A percentile compares a stretch with the other conserved stretches of the same genome.
phyloP scores from a whole-genome alignment of 2,113 vertebrate species.

The Amia ocellicauda region DNA sequence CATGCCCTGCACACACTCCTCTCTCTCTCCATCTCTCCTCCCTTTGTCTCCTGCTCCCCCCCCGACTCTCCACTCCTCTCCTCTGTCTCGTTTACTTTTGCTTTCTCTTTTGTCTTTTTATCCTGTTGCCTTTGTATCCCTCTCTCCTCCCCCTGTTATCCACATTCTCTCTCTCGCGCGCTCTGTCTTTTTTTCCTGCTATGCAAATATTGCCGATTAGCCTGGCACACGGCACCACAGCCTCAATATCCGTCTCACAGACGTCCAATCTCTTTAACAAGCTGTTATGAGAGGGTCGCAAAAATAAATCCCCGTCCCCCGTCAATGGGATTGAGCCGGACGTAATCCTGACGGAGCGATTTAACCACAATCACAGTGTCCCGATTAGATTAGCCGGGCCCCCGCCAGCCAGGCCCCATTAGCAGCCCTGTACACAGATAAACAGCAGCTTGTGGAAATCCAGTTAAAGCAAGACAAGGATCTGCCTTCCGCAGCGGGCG shows the following conservation, averaged over 20 bases:
- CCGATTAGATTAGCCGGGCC: slow-evolving; percentile 46
- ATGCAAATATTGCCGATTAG: slow-evolving; percentile 51
- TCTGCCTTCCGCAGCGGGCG: neutral
- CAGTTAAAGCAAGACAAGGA: slow-evolving; percentile 39
- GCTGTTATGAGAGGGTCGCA: no score
- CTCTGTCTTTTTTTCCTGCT: slow-evolving; percentile 29
- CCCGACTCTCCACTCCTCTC: neutral
- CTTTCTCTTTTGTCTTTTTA: slow-evolving; percentile 33
- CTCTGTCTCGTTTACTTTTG: slow-evolving; percentile 18
- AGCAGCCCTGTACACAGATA: slow-evolving; percentile 39
- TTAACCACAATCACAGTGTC: slow-evolving; percentile 50
- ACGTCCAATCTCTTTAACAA: slow-evolving; percentile 42
- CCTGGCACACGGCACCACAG: slow-evolving; percentile 29
- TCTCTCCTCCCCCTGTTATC: slow-evolving; percentile 33
- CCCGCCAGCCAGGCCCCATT: slow-evolving; percentile 38
- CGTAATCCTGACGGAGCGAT: slow-evolving; percentile 43
- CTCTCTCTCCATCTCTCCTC: neutral
- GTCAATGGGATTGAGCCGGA: slow-evolving; percentile 43
- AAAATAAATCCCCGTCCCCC: slow-evolving; percentile 46
- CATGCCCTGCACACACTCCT: neutral
- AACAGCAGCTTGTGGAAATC: slow-evolving; percentile 41
- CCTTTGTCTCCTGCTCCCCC: neutral
- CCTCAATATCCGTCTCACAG: slow-evolving; percentile 32
- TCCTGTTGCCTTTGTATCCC: slow-evolving; percentile 26
- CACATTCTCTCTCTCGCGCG: slow-evolving; percentile 19